Percentiles rank a stretch among this genome's conserved stretches.
These are phyloP conservation scores for Berghia stephanieae DNA, from an alignment of 1,140 invertebrate species.

Conservation along the genomic window DNA sequence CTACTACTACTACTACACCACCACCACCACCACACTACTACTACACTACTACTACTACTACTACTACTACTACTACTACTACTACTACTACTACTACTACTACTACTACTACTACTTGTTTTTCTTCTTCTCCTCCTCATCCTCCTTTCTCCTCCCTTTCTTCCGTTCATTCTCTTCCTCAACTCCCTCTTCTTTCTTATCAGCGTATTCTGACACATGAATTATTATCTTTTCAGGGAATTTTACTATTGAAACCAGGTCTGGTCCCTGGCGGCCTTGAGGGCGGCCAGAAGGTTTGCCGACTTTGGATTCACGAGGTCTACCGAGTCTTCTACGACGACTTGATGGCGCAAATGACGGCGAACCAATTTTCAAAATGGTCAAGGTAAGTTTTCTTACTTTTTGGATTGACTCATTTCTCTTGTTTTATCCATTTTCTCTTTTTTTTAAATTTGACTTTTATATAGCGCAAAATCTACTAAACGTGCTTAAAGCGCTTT, in stretches of 20 bases:
- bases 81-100: slow-evolving; percentile 7
- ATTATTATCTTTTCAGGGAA: slow-evolving; percentile 54
- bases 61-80: slow-evolving; percentile 7
- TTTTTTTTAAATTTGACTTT: too few relatives aligned
- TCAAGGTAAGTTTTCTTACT: slow-evolving; percentile 67
- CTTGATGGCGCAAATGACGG: slow-evolving; percentile 63
- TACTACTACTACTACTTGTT: neutral
- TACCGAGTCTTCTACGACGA: slow-evolving; percentile 67
- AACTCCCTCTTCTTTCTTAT: too few relatives aligned
- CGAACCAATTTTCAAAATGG: slow-evolving; percentile 59
- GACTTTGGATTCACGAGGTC: slow-evolving; percentile 67
- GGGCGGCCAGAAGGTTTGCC: slow-evolving; percentile 57
- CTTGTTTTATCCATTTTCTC: too few relatives aligned
- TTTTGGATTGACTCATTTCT: too few relatives aligned
- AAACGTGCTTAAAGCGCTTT: too few relatives aligned
- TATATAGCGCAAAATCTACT: too few relatives aligned
- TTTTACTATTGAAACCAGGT: slow-evolving; percentile 57
- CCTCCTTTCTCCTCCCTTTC: too few relatives aligned
- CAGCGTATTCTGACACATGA: too few relatives aligned
- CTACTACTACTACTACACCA: too few relatives aligned
- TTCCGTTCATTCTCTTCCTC: too few relatives aligned
- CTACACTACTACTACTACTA: slow-evolving; percentile 8
- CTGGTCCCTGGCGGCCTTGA: slow-evolving; percentile 50
- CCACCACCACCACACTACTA: too few relatives aligned
- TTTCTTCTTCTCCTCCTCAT: neutral